These are phyloP conservation scores for Enteromius anoplus DNA, from an alignment of 2,797 vertebrate genomes.

Conservation along the genomic window DNA sequence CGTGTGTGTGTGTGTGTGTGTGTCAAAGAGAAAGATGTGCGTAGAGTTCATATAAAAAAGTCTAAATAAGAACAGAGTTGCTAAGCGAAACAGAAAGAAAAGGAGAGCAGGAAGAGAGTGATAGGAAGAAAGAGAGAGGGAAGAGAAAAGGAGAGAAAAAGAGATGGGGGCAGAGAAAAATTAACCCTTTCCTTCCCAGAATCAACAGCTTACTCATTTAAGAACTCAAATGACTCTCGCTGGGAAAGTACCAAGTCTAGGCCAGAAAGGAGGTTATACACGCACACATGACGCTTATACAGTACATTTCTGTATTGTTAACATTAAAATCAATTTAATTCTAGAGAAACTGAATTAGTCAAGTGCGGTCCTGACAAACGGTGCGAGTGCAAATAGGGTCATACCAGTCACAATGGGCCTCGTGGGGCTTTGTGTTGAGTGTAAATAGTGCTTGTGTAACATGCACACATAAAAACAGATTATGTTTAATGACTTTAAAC, in stretches of 20 bases:
- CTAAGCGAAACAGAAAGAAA: background rate
- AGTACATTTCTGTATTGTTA: background rate
- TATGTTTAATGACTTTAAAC: conserved; percentile 30
- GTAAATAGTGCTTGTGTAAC: conserved; percentile 58
- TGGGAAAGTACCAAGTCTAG: conserved; percentile 57
- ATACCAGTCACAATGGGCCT: conserved; percentile 45
- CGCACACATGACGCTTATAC: background rate
- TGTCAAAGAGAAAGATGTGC: conserved; percentile 9
- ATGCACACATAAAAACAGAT: conserved; percentile 53
- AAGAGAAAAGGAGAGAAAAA: background rate
- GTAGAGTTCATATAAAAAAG: background rate
- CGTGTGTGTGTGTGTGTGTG: background rate
- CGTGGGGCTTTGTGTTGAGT: conserved; percentile 50
- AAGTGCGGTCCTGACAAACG: background rate
- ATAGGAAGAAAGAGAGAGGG: conserved; percentile 22
- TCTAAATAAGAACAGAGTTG: background rate
- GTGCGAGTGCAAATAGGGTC: conserved; percentile 20
- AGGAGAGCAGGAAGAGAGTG: background rate
- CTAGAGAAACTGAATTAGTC: conserved; percentile 15
- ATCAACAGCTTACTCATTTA: conserved; percentile 62
- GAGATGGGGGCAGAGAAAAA: conserved; percentile 52
- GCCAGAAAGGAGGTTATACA: conserved; percentile 26
- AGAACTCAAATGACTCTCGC: conserved; percentile 54
- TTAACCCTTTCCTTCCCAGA: conserved; percentile 65
- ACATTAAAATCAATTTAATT: conserved; percentile 11